These are phyloP conservation scores for Smutsia gigantea DNA, from an alignment of 2,797 vertebrate genomes.

Conservation along the genomic window DNA sequence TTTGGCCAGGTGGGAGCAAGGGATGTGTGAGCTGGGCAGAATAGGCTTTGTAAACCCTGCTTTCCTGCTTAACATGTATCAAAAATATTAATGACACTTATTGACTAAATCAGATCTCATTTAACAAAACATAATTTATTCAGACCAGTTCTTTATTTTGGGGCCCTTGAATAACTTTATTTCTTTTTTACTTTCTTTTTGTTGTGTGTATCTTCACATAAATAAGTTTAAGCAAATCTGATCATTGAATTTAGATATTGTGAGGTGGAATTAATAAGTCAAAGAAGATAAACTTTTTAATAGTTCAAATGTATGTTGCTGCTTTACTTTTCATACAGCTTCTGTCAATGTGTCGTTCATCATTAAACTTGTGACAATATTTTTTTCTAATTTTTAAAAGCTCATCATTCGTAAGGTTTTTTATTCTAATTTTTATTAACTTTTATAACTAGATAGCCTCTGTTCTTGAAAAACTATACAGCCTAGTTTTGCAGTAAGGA, in stretches of 20 bases:
- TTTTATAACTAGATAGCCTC: not conserved
- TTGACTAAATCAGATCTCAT: not conserved
- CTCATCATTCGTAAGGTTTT: not conserved
- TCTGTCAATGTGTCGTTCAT: accelerated
- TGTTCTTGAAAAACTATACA: too few species aligned
- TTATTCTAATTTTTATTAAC: not conserved
- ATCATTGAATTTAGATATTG: not conserved
- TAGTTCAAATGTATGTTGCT: too few species aligned
- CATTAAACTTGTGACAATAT: accelerated
- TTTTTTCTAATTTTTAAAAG: not conserved
- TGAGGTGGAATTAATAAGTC: not conserved
- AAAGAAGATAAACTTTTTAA: not conserved
- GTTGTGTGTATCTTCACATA: not conserved
- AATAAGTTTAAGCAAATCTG: not conserved
- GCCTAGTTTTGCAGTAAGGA: not conserved
- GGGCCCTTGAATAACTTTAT: not conserved
- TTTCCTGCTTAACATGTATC: not conserved
- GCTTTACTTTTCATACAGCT: not conserved
- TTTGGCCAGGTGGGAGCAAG: too few species aligned
- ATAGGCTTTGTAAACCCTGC: too few species aligned
- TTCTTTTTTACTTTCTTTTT: not conserved
- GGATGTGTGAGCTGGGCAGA: not conserved
- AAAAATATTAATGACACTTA: not conserved
- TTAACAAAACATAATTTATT: not conserved
- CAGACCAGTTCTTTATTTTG: not conserved